Evolutionary conservation across 2,113 vertebrate genomes (phyloP).

Genomic region (Gambusia affinis): DNA sequence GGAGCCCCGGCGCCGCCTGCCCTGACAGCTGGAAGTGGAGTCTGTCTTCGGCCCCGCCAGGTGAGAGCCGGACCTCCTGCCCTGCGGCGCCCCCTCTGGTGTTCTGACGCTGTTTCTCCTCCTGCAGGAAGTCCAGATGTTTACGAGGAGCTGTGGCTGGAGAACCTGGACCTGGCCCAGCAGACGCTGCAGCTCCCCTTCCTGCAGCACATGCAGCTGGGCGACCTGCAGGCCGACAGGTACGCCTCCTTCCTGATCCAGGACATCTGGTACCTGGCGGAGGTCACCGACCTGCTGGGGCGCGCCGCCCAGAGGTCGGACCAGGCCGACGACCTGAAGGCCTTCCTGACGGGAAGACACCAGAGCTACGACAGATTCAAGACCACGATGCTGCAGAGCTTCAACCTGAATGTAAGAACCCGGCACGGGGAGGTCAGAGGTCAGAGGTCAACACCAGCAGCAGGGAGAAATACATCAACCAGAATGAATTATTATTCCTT

Average conservation of each 20-base stretch:
- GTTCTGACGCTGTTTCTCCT: not conserved
- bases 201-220: not conserved
- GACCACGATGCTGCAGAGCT: not conserved
- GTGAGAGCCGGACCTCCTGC: not conserved
- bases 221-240: not conserved
- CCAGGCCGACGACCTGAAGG: not conserved
- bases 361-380: not conserved
- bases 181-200: not conserved
- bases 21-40: not conserved
- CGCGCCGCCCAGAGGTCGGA: not conserved
- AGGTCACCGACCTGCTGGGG: not conserved
- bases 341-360: not conserved
- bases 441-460: not conserved
- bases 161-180: not conserved
- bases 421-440: not conserved
- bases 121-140: not conserved
- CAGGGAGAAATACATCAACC: not conserved
- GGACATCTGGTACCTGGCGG: conserved; percentile 1
- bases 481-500: no score
- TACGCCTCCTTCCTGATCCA: conserved; percentile 2
- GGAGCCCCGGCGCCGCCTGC: not conserved
- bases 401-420: not conserved
- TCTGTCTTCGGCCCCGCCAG: not conserved
- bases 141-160: not conserved
- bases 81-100: no score